These are phyloP conservation scores for Ennomos erosarius DNA, from an alignment of 2,888 invertebrate species.

Conservation along the genomic window DNA sequence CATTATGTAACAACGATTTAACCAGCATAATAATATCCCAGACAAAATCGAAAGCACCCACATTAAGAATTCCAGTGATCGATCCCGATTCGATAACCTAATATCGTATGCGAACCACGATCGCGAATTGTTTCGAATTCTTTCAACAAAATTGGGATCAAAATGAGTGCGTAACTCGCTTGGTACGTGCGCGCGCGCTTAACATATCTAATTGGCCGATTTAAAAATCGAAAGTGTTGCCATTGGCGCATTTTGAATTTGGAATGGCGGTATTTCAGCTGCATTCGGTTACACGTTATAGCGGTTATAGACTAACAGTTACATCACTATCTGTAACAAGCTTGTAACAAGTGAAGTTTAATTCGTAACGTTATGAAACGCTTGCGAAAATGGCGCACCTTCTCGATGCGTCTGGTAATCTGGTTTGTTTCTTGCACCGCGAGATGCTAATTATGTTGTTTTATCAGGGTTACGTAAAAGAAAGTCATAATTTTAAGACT, in stretches of 20 bases:
- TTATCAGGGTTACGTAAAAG: slow-evolving; percentile 21
- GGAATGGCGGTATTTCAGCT: slow-evolving; percentile 52
- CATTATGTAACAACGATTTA: background rate
- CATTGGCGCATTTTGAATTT: slow-evolving; percentile 55
- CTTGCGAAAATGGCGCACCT: slow-evolving; percentile 58
- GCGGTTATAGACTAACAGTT: slow-evolving; percentile 35
- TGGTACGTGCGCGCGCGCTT: slow-evolving; percentile 30
- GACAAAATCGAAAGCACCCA: slow-evolving; percentile 71
- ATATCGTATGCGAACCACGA: slow-evolving; percentile 61
- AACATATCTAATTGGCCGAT: slow-evolving; percentile 47
- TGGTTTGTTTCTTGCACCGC: slow-evolving; percentile 44
- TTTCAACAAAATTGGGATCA: slow-evolving; percentile 42
- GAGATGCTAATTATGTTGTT: slow-evolving; percentile 24
- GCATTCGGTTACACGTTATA: slow-evolving; percentile 36
- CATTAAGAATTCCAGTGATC: slow-evolving; percentile 52
- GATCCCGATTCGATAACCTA: slow-evolving; percentile 45
- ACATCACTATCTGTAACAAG: slow-evolving; percentile 47
- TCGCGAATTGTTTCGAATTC: slow-evolving; percentile 40
- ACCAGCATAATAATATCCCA: slow-evolving; percentile 54
- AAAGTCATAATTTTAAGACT: slow-evolving; percentile 18
- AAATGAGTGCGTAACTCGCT: slow-evolving; percentile 28
- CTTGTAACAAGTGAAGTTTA: slow-evolving; percentile 39
- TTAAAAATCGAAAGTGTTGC: slow-evolving; percentile 66
- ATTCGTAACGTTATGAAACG: slow-evolving; percentile 57
- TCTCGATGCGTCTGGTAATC: slow-evolving; percentile 47